Evolutionary conservation across 64 coral and sea anemone genomes (phyloP).

Genomic region (Anthopleura sola): DNA sequence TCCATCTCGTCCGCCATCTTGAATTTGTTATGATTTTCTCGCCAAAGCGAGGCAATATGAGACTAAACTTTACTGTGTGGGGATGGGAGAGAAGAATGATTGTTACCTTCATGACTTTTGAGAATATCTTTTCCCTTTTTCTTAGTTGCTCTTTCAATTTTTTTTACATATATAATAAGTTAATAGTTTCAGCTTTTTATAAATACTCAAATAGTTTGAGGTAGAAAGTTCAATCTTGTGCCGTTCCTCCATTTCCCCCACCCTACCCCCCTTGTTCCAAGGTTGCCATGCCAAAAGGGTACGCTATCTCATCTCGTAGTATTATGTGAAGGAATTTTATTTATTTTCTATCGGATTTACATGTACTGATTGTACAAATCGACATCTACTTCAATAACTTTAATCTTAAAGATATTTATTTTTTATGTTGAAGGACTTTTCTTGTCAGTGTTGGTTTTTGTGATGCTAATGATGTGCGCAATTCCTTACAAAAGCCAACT

Average conservation of each 20-base stretch:
- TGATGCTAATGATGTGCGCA: not conserved
- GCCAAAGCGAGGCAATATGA: slow-evolving; percentile 17
- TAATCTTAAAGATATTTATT: not conserved
- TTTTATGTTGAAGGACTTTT: not conserved
- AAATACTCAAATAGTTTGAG: too few species aligned
- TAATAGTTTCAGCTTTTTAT: not conserved
- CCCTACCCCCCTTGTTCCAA: not conserved
- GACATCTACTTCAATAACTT: not conserved
- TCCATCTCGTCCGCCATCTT: slow-evolving; percentile 35
- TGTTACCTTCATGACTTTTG: not conserved
- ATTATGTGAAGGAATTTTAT: not conserved
- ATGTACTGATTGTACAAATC: not conserved
- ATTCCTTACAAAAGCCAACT: not conserved
- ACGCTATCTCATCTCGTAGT: not conserved
- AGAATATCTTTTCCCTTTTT: not conserved
- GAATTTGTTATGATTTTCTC: not conserved
- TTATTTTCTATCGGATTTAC: not conserved
- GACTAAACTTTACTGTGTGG: not conserved
- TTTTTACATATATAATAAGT: not conserved
- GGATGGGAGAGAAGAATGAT: not conserved
- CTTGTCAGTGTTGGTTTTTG: slow-evolving; percentile 9
- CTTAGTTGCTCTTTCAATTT: not conserved
- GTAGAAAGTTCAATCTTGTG: not conserved
- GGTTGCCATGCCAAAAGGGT: slow-evolving; percentile 15
- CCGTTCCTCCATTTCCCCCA: not conserved